Evolutionary conservation across 1,140 invertebrate species (phyloP).

Genomic region (Propsilocerus akamusi): DNA sequence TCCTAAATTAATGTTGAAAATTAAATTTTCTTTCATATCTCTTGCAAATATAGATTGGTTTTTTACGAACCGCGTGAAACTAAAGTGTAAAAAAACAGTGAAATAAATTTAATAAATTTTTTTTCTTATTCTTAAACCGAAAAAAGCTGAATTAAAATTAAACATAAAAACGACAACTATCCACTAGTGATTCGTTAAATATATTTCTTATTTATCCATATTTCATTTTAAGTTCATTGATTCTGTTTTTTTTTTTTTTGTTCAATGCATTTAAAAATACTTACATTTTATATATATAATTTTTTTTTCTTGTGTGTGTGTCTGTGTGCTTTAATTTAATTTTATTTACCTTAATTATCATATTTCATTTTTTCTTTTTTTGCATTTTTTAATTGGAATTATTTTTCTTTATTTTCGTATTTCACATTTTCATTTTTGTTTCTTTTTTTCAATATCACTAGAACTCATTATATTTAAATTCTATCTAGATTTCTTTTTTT

Average conservation of each 20-base stretch:
- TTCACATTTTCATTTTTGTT: neutral
- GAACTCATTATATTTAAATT: constrained; percentile 4
- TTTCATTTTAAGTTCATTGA: constrained; percentile 1
- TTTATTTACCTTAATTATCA: neutral
- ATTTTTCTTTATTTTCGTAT: neutral
- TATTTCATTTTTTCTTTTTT: neutral
- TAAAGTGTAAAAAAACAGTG: neutral
- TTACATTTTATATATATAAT: constrained; percentile 2
- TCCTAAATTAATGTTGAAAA: no score
- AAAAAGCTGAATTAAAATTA: no score
- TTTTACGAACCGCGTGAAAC: neutral
- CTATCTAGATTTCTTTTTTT: neutral
- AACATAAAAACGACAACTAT: constrained; percentile 2
- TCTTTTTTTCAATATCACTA: constrained; percentile 1
- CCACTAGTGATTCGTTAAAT: constrained; percentile 1
- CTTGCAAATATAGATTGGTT: neutral
- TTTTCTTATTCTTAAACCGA: no score
- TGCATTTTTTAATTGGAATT: neutral
- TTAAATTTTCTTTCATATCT: neutral
- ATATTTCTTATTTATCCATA: neutral
- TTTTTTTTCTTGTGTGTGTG: no score
- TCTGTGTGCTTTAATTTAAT: neutral
- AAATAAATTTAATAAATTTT: neutral
- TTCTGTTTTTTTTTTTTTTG: no score
- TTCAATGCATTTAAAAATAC: neutral